Conservation (phyloP, 2,888 invertebrate species). For the Drosophila phalerata region DNA sequence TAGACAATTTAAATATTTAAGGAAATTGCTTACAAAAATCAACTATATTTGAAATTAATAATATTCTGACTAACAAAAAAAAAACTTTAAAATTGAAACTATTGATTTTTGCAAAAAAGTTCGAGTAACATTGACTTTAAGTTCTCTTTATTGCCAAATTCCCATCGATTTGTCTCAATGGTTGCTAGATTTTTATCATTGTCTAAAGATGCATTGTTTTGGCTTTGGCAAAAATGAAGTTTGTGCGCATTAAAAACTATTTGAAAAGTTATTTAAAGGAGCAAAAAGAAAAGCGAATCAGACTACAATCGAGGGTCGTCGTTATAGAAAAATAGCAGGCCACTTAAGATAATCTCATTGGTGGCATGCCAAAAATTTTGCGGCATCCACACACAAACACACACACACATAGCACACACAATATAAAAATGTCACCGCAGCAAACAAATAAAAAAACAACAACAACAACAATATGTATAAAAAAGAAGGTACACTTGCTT, state of each 20-base stretch:
- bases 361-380: conserved; percentile 77
- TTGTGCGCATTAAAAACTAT: conserved; percentile 60
- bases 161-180: conserved; percentile 23
- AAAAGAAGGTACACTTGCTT: conserved; percentile 70
- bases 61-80: background rate
- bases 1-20: no score
- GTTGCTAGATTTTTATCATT: conserved; percentile 13
- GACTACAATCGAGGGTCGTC: conserved; percentile 22
- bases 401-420: conserved; percentile 38
- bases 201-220: conserved; percentile 2
- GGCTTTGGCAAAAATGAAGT: conserved; percentile 14
- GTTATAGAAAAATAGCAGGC: conserved; percentile 59
- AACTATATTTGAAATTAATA: no score
- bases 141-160: conserved; percentile 13
- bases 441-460: conserved; percentile 40
- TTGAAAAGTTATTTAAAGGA: conserved; percentile 49
- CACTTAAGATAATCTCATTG: conserved; percentile 82
- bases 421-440: conserved; percentile 77
- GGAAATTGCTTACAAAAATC: no score
- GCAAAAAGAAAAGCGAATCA: conserved; percentile 12
- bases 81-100: background rate
- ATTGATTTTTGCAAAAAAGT: conserved; percentile 5
- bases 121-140: background rate
- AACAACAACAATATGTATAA: conserved; percentile 9
- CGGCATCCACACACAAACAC: conserved; percentile 13